Evolutionary conservation across 2,888 invertebrate genomes (phyloP).

Genomic region (Microplitis deprimator): DNA sequence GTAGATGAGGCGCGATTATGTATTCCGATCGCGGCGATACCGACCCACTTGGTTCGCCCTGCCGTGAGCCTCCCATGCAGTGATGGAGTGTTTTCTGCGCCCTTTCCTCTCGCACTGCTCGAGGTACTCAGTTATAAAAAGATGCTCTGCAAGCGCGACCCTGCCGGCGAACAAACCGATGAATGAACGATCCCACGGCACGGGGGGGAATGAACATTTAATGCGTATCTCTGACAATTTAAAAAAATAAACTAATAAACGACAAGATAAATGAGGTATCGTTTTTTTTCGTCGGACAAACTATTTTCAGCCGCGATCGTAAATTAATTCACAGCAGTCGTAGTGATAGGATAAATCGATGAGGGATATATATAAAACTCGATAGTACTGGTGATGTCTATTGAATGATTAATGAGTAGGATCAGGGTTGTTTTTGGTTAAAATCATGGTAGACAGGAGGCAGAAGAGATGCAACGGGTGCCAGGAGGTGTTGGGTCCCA

Average conservation of each 20-base stretch:
- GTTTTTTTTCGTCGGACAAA: conserved; percentile 11
- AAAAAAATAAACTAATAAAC: too few species aligned
- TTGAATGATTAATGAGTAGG: conserved; percentile 33
- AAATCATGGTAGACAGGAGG: conserved; percentile 39
- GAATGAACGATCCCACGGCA: too few species aligned
- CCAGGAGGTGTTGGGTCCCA: background rate
- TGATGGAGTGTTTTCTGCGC: conserved; percentile 63
- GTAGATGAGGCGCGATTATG: conserved; percentile 65
- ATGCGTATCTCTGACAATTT: too few species aligned
- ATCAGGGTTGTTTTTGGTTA: conserved; percentile 30
- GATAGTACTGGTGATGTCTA: conserved; percentile 22
- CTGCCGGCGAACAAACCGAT: background rate
- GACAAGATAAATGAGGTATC: conserved; percentile 36
- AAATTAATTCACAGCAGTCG: conserved; percentile 36
- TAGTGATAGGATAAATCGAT: conserved; percentile 18
- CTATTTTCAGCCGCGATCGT: conserved; percentile 21
- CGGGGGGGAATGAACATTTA: too few species aligned
- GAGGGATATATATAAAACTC: conserved; percentile 17
- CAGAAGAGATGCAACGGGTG: background rate
- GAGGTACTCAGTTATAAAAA: background rate
- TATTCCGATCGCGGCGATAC: conserved; percentile 66
- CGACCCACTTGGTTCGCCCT: conserved; percentile 56
- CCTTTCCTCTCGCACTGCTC: background rate
- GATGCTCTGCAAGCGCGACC: background rate
- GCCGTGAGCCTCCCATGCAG: conserved; percentile 37